These are phyloP conservation scores for Acronicta psi DNA, from an alignment of 2,888 invertebrate genomes.

Conservation along the genomic window DNA sequence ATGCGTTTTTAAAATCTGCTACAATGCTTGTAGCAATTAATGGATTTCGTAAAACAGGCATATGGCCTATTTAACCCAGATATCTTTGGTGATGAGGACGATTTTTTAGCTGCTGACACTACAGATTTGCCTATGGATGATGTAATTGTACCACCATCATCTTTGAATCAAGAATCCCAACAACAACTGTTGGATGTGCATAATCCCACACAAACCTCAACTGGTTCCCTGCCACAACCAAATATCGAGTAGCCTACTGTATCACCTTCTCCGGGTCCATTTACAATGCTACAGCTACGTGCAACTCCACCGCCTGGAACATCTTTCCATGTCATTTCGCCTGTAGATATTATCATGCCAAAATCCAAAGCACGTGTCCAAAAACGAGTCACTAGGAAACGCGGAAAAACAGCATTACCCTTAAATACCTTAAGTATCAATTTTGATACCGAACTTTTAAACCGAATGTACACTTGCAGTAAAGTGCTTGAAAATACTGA, in stretches of 20 bases:
- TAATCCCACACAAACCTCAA: constrained; percentile 2
- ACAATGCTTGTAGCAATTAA: constrained; percentile 9
- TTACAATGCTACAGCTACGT: background rate
- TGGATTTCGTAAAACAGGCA: constrained; percentile 8
- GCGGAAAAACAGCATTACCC: constrained; percentile 10
- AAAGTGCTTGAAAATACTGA: no score
- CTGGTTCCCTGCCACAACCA: background rate
- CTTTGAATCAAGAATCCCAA: constrained; percentile 3
- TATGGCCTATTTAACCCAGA: constrained; percentile 4
- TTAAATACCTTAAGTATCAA: no score
- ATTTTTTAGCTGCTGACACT: background rate
- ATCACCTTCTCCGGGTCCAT: background rate
- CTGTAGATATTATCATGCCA: background rate
- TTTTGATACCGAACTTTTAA: no score
- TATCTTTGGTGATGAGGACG: background rate
- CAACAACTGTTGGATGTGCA: background rate
- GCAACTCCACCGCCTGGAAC: constrained; percentile 3
- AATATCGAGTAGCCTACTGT: background rate
- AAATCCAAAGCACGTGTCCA: background rate
- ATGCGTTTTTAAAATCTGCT: constrained; percentile 4
- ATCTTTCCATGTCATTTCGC: constrained; percentile 1
- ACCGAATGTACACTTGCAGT: no score
- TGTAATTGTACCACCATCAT: constrained; percentile 1
- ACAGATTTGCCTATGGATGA: constrained; percentile 1
- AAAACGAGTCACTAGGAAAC: constrained; percentile 2